Evolutionary conservation across 2,888 invertebrate species (phyloP).

Genomic region (Phymatocera aterrima): DNA sequence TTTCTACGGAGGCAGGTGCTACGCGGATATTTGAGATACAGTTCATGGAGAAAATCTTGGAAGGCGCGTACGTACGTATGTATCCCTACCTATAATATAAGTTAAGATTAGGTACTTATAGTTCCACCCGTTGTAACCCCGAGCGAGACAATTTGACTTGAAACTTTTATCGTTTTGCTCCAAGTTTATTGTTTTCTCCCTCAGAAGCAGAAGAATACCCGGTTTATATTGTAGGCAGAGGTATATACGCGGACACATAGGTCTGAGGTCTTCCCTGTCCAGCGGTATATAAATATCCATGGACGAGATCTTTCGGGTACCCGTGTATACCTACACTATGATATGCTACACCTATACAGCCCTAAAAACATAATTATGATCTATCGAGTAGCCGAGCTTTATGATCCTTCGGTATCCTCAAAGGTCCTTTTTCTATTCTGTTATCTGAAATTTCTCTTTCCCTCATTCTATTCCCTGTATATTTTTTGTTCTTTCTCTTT

Average conservation of each 20-base stretch:
- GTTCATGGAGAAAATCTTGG: not conserved
- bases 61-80: not conserved
- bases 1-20: not conserved
- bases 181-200: conserved; percentile 26
- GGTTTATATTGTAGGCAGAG: not conserved
- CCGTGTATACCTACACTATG: too few relatives aligned
- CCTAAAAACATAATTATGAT: conserved; percentile 46
- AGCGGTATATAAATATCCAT: not conserved
- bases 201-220: not conserved
- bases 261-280: not conserved
- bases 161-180: conserved; percentile 21
- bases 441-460: conserved; percentile 23
- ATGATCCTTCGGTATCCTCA: conserved; percentile 29
- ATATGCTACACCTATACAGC: not conserved
- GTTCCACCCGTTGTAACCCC: not conserved
- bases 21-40: conserved; percentile 11
- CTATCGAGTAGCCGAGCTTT: conserved; percentile 45
- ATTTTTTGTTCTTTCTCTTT: not conserved
- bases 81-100: too few relatives aligned
- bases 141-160: conserved; percentile 7
- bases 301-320: too few relatives aligned
- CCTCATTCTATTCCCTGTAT: not conserved
- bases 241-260: not conserved
- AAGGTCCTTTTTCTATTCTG: conserved; percentile 9
- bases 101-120: too few relatives aligned